These are phyloP conservation scores for Centropristis striata DNA, from an alignment of 2,113 vertebrate species.

Conservation along the genomic window DNA sequence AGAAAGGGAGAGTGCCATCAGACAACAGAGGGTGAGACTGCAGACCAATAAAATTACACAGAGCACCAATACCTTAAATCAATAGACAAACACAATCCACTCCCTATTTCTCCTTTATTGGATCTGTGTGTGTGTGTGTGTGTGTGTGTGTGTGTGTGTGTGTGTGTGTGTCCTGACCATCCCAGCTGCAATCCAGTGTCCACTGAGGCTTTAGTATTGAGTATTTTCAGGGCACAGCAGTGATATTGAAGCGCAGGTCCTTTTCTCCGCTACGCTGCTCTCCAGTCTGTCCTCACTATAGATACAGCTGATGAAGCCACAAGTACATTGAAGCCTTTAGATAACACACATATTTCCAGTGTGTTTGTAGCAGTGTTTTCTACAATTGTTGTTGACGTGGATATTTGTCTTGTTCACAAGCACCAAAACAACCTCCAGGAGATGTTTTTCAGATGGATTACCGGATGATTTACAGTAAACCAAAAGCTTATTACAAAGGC, in stretches of 20 bases:
- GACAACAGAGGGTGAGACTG: conserved; percentile 30
- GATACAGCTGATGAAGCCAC: conserved; percentile 18
- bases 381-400: background rate
- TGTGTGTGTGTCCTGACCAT: background rate
- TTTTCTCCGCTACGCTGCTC: conserved; percentile 11
- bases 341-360: background rate
- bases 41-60: conserved; percentile 47
- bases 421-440: background rate
- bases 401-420: background rate
- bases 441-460: conserved; percentile 10
- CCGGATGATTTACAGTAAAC: background rate
- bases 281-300: background rate
- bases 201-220: conserved; percentile 29
- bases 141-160: no score
- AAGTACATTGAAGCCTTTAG: background rate
- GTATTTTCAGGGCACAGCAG: conserved; percentile 9
- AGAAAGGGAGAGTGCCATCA: no score
- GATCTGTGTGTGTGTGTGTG: background rate
- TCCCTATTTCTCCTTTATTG: conserved; percentile 65
- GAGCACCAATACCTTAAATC: conserved; percentile 58
- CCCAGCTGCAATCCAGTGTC: conserved; percentile 9
- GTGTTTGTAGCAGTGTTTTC: background rate
- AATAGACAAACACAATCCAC: conserved; percentile 54
- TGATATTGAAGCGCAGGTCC: conserved; percentile 23
- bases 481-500: background rate